These are phyloP conservation scores for Odontamblyopus rebecca DNA, from an alignment of 2,797 vertebrate species.

Conservation along the genomic window DNA sequence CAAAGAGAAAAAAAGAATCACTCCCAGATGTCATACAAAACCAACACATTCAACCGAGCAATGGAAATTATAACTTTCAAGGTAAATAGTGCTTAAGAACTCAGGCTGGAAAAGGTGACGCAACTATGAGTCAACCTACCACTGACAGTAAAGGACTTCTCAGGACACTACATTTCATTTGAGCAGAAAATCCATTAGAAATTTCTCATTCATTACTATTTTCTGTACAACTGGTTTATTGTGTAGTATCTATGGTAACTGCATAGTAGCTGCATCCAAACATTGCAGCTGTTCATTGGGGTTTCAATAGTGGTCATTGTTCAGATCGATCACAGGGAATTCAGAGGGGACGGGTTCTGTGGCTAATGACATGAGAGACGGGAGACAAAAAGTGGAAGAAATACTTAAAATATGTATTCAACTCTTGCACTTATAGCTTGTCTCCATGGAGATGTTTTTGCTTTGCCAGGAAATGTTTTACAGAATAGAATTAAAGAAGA, in stretches of 20 bases:
- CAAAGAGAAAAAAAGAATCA: slow-evolving; percentile 41
- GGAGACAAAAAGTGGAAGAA: slow-evolving; percentile 50
- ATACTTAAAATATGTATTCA: neutral
- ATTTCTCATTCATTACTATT: slow-evolving; percentile 61
- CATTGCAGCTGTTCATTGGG: slow-evolving; percentile 69
- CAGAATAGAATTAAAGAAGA: no score
- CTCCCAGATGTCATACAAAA: slow-evolving; percentile 57
- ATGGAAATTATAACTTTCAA: slow-evolving; percentile 69
- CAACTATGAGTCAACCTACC: slow-evolving; percentile 59
- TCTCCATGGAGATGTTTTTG: no score
- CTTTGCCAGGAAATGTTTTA: no score
- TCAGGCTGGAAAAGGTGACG: slow-evolving; percentile 57
- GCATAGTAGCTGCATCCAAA: slow-evolving; percentile 55
- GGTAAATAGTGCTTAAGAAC: slow-evolving; percentile 53
- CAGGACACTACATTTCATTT: slow-evolving; percentile 32
- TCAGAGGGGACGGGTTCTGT: slow-evolving; percentile 32
- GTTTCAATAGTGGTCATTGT: slow-evolving; percentile 78
- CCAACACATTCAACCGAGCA: slow-evolving; percentile 56
- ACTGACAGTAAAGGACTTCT: slow-evolving; percentile 55
- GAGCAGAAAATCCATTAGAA: slow-evolving; percentile 14
- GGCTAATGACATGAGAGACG: slow-evolving; percentile 38
- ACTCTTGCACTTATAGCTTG: neutral
- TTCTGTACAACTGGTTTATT: slow-evolving; percentile 51
- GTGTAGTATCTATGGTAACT: slow-evolving; percentile 64
- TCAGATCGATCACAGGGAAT: slow-evolving; percentile 54